These are phyloP conservation scores for Epistrophella euchroma DNA, from an alignment of 2,888 invertebrate genomes.

Conservation along the genomic window DNA sequence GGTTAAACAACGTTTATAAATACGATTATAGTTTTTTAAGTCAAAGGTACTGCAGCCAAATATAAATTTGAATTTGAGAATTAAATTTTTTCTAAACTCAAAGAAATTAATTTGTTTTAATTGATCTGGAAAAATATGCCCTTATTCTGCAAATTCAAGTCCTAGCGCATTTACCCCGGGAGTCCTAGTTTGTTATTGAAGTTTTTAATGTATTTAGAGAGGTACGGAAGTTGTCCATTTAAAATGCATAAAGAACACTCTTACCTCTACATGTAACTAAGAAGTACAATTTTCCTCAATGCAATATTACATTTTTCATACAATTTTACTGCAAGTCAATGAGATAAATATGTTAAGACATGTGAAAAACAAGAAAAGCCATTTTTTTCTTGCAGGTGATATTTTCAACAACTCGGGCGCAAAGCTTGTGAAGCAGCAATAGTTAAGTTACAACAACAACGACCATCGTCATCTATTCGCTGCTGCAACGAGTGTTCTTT, in stretches of 20 bases:
- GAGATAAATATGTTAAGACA: constrained; percentile 58
- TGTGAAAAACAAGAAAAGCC: constrained; percentile 53
- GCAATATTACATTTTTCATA: constrained; percentile 31
- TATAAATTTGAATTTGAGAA: too few relatives aligned
- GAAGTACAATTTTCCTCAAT: constrained; percentile 9
- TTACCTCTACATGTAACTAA: constrained; percentile 18
- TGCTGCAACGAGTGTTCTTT: constrained; percentile 42
- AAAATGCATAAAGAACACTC: constrained; percentile 1
- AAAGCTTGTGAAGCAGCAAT: constrained; percentile 47
- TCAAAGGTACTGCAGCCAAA: too few relatives aligned
- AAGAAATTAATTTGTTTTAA: too few relatives aligned
- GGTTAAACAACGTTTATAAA: too few relatives aligned
- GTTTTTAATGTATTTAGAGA: too few relatives aligned
- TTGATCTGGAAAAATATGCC: not conserved
- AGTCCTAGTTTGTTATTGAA: not conserved
- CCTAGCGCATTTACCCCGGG: not conserved
- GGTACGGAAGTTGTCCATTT: not conserved
- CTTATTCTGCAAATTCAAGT: not conserved
- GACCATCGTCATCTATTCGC: constrained; percentile 52
- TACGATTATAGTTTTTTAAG: too few relatives aligned
- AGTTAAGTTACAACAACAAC: constrained; percentile 43
- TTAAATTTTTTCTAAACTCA: too few relatives aligned
- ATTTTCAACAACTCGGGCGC: constrained; percentile 51
- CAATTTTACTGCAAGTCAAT: constrained; percentile 37
- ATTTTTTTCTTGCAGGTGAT: constrained; percentile 38